Evolutionary conservation across 2,113 vertebrate species (phyloP).

Genomic region (Dasypus novemcinctus): DNA sequence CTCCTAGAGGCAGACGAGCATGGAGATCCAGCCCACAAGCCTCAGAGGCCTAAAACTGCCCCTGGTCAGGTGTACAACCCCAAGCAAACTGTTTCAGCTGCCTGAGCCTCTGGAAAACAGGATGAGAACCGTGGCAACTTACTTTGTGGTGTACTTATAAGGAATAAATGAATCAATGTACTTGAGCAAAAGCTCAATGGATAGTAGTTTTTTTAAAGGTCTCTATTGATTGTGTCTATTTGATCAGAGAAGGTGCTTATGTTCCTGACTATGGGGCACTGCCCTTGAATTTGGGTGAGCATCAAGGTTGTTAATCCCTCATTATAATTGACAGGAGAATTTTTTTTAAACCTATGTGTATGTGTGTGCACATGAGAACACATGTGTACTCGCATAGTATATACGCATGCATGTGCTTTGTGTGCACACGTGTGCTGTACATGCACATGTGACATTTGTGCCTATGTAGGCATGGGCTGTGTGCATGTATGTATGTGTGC

Average conservation of each 20-base stretch:
- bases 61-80: neutral
- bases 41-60: neutral
- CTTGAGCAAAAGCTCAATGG: neutral
- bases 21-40: neutral
- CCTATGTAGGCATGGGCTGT: neutral
- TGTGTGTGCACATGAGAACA: neutral
- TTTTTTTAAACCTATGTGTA: neutral
- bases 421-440: neutral
- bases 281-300: neutral
- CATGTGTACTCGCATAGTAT: too few relatives aligned
- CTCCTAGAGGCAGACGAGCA: neutral
- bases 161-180: rapidly evolving
- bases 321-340: neutral
- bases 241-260: neutral
- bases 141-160: rapidly evolving
- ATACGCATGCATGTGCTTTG: too few relatives aligned
- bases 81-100: neutral
- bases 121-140: rapidly evolving
- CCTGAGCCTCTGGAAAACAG: neutral
- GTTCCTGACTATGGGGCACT: neutral
- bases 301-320: neutral
- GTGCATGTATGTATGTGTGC: neutral
- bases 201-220: neutral
- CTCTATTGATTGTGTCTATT: neutral
- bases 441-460: neutral